Evolutionary conservation across 2,113 vertebrate genomes (phyloP), one percentile per base, ranked within the genome.

Genomic region (Glaucidium brasilianum): DNA sequence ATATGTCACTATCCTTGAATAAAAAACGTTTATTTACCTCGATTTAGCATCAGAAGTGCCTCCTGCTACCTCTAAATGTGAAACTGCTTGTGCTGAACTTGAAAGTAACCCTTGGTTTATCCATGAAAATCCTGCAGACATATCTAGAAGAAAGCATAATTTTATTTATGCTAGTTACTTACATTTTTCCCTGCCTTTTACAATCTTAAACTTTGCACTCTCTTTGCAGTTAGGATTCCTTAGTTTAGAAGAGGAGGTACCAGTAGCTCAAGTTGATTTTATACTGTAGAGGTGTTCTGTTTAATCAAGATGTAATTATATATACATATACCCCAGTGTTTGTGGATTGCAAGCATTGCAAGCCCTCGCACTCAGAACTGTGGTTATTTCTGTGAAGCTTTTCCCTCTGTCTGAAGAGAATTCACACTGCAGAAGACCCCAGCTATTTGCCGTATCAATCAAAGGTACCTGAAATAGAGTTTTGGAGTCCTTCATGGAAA

Each of bases 91-190:
- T 72, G 97, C 66, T 72, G 98, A 97, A 93, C 96, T 98, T 93
- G 98, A 90, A 96, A 98, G 96, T 30, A 98, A 96, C 49, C 98
- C 98, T 95, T 98, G 97, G 66, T 98, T 98, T 94, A 97, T 85
- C 98, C 98, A 98, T 41, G 98, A 97, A 73, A 97, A 95, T 92
- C 98, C 98, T 6, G 97, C 96, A 96, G 98, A 98, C 98, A 99
- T 98, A 88, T 98, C 98, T 99, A 95, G 43, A 69, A 94, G 29
- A 83, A 88, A 85, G 20, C 25, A 75, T 32, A 86, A 74, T 29
- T 59, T 35, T 32, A 73, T 76, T 92, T 55, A 43, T 74, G 23
- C 47, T 15, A 23, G 20, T 39, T 86, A 45, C 6, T 60, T 67
- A 59, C 1, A 1, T 34, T 30, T 88, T 59, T 74, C 76, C 47